A percentile compares a stretch with the other conserved stretches of the same genome.
phyloP scores from a whole-genome alignment of 2,888 invertebrate species.

The Catocala nupta region DNA sequence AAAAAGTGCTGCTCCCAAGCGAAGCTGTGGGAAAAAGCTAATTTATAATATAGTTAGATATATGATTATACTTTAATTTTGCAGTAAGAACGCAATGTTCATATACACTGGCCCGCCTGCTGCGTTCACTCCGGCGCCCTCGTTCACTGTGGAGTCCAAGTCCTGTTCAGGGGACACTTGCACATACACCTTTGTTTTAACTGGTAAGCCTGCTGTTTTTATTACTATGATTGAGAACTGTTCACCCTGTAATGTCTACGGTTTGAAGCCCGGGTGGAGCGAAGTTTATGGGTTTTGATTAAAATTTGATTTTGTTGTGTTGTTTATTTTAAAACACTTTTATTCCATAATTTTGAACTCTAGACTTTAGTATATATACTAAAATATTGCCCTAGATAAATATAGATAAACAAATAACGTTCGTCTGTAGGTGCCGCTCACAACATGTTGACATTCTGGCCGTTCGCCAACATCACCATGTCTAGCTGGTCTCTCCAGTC shows the following conservation, averaged over 20 bases:
- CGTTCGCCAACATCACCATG: conserved; percentile 53
- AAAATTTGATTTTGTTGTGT: too few relatives aligned
- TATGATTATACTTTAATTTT: conserved; percentile 4
- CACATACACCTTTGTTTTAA: conserved; percentile 61
- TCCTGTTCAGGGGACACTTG: conserved; percentile 61
- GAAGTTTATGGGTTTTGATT: too few relatives aligned
- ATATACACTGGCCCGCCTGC: conserved; percentile 67
- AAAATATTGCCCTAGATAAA: too few relatives aligned
- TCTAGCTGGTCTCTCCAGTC: conserved; percentile 61
- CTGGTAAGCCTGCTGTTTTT: conserved; percentile 53
- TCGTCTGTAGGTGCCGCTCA: conserved; percentile 65
- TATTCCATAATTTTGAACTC: too few relatives aligned
- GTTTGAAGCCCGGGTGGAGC: too few relatives aligned
- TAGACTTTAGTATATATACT: too few relatives aligned
- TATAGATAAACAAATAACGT: too few relatives aligned
- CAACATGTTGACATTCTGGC: conserved; percentile 70
- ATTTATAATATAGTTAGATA: too few relatives aligned
- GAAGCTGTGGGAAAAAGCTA: too few relatives aligned
- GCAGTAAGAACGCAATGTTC: conserved; percentile 62
- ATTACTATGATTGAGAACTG: neutral
- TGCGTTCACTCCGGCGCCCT: conserved; percentile 52
- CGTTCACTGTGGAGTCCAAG: conserved; percentile 20
- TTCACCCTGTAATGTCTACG: too few relatives aligned
- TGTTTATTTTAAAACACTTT: too few relatives aligned
- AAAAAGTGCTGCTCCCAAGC: too few relatives aligned